Evolutionary conservation across 2,888 invertebrate species (phyloP), one percentile per base, ranked within the genome.

Genomic region (Andrena haemorrhoa): DNA sequence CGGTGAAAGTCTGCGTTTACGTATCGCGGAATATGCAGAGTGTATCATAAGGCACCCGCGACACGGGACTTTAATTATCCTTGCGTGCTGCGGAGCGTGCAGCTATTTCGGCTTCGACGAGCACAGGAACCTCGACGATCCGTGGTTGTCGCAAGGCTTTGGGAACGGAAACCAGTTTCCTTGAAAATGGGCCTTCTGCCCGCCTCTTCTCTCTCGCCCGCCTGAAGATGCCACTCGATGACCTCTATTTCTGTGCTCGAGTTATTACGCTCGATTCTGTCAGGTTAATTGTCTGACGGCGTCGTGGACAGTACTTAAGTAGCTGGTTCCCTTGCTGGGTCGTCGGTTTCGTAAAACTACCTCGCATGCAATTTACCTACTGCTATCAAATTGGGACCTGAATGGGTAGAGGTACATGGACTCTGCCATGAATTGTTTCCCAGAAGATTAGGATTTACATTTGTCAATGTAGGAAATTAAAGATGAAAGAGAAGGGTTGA

Each of bases 91-190:
- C 79, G 77, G 49, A 49, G 66, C 77, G 72, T 61, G 41, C 70
- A 51, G 65, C 58, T 77, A 74, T 63, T 41, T 63, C 58, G 76
- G 20, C 20, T 33, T n/a, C 58, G 70, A 23, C 23, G 29, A 56
- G 49, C 33, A 26, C 56, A 51, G 63, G 80, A 84, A 87, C 78
- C 83, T 85, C 83, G 77, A 56, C 33, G 65, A 68, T 74, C 33
- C 56, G 68, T 16, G 31, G 56, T 41, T 7, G 49, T 61, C 41
- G 61, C 60, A 41, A 41, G 75, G 73, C 79, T 87, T 86, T 82
- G 85, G 76, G 79, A 85, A 82, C 79, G 82, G 66, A 80, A 90
- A 87, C 89, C 83, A 86, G 89, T 88, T 90, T 29, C 71, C 65
- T 53, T 35, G 63, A 41, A 58, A 72, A 61, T 79, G 29, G 29